Percentiles rank a stretch among this genome's conserved stretches.
phyloP scores from a whole-genome alignment of 2,888 invertebrate species.

The Athalia circularis region DNA sequence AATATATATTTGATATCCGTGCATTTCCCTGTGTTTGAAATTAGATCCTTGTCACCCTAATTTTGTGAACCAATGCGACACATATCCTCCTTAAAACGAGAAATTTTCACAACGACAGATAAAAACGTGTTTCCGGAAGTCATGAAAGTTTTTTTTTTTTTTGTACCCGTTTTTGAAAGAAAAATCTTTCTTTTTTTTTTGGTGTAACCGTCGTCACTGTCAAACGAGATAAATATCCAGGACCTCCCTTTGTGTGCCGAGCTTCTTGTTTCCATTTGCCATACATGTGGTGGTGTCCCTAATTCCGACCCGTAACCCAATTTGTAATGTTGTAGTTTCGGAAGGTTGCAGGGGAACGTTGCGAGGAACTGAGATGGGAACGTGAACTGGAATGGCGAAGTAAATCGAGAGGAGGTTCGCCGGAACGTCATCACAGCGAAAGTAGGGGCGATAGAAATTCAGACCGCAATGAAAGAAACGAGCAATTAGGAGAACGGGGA shows the following conservation, averaged over 20 bases:
- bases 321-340: conserved; percentile 73
- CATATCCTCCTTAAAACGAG: too few species aligned
- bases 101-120: too few species aligned
- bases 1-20: background rate
- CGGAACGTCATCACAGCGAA: conserved; percentile 74
- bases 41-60: too few species aligned
- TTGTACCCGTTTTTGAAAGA: too few species aligned
- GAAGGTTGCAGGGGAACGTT: conserved; percentile 74
- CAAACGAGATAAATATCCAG: background rate
- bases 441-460: conserved; percentile 72
- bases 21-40: too few species aligned
- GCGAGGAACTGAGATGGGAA: conserved; percentile 71
- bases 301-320: conserved; percentile 65
- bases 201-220: conserved; percentile 2
- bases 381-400: conserved; percentile 73
- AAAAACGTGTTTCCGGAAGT: too few species aligned
- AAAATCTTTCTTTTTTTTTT: background rate
- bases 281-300: conserved; percentile 67
- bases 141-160: too few species aligned
- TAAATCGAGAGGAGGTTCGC: conserved; percentile 70
- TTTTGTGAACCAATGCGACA: too few species aligned
- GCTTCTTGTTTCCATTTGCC: conserved; percentile 49
- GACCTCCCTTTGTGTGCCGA: conserved; percentile 21
- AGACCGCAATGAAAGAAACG: conserved; percentile 29
- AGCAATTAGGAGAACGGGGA: conserved; percentile 32